Base-by-base conservation (phyloP, 2,113 vertebrate species). In the Ammodytes marinus region DNA sequence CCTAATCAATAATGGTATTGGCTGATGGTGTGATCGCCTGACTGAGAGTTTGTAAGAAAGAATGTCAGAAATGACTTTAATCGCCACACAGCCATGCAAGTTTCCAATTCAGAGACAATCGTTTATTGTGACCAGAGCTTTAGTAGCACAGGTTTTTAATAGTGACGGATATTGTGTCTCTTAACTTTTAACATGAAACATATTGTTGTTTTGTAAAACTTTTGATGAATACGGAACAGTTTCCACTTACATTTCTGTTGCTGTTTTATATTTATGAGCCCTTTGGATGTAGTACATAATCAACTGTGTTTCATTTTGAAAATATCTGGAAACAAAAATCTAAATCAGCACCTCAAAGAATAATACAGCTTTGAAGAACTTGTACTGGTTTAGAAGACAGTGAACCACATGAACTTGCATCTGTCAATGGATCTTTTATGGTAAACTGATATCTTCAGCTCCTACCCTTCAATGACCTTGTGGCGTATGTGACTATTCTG, bases 1-100 rank as follows among this genome's bases (percentile, higher is more conserved):
- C 69, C 71, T 68, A 69, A 87, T 83, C 81, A 80, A 58, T 76
- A 83, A 19, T 8, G 6, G 15, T 67, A 77, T 14, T 74, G 55
- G 71, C 67, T 55, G 12, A 66, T 63, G 55, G 76, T 63, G 50
- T 75, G 61, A 91, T 64, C 83, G 45, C 12, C 35, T 66, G 58
- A 89, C 37, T 80, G 37, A 72, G 37, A 60, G 11, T 75, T 69
- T 83, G 55, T 19, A 60, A 80, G n/a, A 76, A 74, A 54, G 14
- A 71, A 74, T 40, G 40, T 50, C 19, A 15, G 47, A 27, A 45
- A 27, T 49, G 35, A 67, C 35, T 57, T 69, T 15, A 67, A 40
- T 45, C 3, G 1, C 61, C 63, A 42, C 47, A 11, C 74, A 46
- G 10, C 74, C 11, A 50, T 59, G 49, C 46, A 68, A 55, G 65